Conservation (phyloP, 2,113 vertebrate genomes). For the Macquaria australasica region DNA sequence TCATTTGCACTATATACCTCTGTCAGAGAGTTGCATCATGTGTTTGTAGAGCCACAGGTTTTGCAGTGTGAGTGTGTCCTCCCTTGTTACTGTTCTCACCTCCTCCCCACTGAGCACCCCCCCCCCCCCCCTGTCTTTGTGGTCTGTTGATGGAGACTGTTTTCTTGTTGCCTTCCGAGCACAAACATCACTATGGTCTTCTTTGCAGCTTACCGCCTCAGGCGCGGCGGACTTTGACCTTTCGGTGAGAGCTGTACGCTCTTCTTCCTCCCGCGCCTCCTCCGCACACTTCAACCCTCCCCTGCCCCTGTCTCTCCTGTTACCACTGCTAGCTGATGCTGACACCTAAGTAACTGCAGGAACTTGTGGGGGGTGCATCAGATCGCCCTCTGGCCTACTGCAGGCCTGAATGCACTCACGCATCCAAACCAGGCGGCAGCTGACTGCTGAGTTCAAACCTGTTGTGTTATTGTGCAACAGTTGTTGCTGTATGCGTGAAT, state of each 20-base stretch:
- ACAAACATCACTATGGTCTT: conserved; percentile 40
- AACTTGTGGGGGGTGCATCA: conserved; percentile 8
- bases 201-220: neutral
- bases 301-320: neutral
- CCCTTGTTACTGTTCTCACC: conserved; percentile 55
- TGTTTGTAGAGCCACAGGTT: neutral
- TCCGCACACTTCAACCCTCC: neutral
- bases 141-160: conserved; percentile 37
- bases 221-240: conserved; percentile 60
- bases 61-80: neutral
- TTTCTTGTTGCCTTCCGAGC: conserved; percentile 29
- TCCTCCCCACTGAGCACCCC: conserved; percentile 11
- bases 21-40: neutral
- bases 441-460: conserved; percentile 29
- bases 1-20: neutral
- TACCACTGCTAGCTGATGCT: conserved; percentile 12
- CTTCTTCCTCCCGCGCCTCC: neutral
- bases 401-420: conserved; percentile 8
- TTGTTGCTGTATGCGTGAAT: conserved; percentile 1
- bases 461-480: conserved; percentile 45
- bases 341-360: conserved; percentile 39
- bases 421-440: neutral
- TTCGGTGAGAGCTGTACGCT: conserved; percentile 1
- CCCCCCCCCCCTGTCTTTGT: neutral
- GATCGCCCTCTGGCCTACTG: conserved; percentile 34